phyloP scores from a whole-genome alignment of 2,797 vertebrate species.

The Strix occidentalis region DNA sequence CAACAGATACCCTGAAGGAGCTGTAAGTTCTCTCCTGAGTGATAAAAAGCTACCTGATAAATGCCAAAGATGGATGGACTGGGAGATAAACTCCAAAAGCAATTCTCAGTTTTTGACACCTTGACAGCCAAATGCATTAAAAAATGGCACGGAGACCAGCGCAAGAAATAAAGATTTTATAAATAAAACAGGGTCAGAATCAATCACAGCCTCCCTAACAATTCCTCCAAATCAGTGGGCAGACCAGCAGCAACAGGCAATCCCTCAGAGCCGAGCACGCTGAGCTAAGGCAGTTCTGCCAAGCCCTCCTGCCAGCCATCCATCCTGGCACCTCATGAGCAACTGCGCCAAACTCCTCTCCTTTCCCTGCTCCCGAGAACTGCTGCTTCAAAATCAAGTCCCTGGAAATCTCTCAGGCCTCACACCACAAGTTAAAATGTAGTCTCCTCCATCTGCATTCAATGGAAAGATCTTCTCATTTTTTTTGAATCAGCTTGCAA shows the following conservation, averaged over 20 bases:
- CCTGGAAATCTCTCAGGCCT: not conserved
- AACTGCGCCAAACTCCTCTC: not conserved
- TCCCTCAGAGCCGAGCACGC: accelerated
- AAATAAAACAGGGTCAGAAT: not conserved
- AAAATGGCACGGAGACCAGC: not conserved
- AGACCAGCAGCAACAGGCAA: not conserved
- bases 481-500: not conserved
- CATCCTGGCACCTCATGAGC: not conserved
- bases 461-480: not conserved
- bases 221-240: not conserved
- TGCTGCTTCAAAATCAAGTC: not conserved
- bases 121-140: not conserved
- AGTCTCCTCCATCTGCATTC: not conserved
- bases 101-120: constrained; percentile 15
- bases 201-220: not conserved
- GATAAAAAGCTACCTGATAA: not conserved
- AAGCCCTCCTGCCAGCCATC: not conserved
- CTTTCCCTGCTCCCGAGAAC: accelerated
- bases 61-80: not conserved
- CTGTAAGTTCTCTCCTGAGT: not conserved
- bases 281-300: not conserved
- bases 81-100: constrained; percentile 27
- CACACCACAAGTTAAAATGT: not conserved
- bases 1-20: not conserved
- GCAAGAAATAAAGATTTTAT: not conserved